Evolutionary conservation across 2,888 invertebrate genomes (phyloP), one percentile per base, ranked within the genome.

Genomic region (Smittia sp.): DNA sequence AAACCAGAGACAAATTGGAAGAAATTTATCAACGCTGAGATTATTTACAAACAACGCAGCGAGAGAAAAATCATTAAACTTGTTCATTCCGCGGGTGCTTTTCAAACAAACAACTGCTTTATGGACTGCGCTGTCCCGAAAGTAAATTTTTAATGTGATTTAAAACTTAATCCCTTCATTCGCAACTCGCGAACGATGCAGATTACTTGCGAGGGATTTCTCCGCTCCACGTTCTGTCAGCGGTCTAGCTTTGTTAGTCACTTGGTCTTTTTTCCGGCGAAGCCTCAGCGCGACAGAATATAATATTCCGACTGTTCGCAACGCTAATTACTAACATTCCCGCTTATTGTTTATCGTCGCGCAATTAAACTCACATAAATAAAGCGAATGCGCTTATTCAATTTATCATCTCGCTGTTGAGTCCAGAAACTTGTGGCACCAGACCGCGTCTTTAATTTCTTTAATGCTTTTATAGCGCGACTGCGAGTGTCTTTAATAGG

Each of bases 351-450:
- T 69, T 69, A 69, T 22, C 25, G 67, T 9, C 46, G 41, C 52
- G 69, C 69, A 69, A 69, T 69, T 69, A 69, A 69, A 69, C 24
- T 69, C 69, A 69, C 69, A 69, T 69, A 69, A 69, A 69, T 69
- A 69, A 69, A 32, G 18, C 11, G 20, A 22, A 20, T 69, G 41
- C 25, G 27, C 18, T 69, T 22, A 69, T 69, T 69, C 69, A 69
- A 69, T 69, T 69, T 69, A 69, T 69, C 69, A 69, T 69, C 32
- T 69, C 41, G n/a, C 15, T 58, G 58, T 22, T 58, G 58, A 20
- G 22, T 58, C 3, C 58, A 58, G 58, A 58, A 1, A 58, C 13
- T 39, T 13, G 9, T 6, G 15, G n/a, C 67, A 22, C 38, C 38
- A 39, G 39, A 52, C 15, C 3, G 6, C 13, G 52, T 52, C 11